Evolutionary conservation across 2,113 vertebrate species (phyloP).

Genomic region (Capricornis sumatraensis): DNA sequence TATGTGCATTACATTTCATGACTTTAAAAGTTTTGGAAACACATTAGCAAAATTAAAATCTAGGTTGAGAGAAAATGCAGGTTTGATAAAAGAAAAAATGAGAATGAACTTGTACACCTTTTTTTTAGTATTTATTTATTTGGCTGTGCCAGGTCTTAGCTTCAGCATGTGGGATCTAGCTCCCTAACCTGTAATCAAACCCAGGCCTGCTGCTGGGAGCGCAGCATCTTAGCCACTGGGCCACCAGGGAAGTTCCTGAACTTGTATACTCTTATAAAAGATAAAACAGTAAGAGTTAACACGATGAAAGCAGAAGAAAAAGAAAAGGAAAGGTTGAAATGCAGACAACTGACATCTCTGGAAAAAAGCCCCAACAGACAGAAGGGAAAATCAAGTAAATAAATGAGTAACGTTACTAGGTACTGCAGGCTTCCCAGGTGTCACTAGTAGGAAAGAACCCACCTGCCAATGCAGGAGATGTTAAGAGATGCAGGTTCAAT

Average conservation of each 20-base stretch:
- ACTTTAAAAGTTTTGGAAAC: not conserved
- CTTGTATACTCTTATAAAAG: not conserved
- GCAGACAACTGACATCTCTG: not conserved
- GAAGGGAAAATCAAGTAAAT: not conserved
- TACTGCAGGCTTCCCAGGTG: not conserved
- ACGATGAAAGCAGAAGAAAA: not conserved
- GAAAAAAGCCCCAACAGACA: not conserved
- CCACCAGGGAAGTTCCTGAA: not conserved
- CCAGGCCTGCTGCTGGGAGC: not conserved
- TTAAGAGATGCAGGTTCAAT: not conserved
- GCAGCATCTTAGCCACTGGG: not conserved
- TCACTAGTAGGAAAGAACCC: not conserved
- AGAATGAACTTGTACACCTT: not conserved
- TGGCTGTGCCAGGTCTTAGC: not conserved
- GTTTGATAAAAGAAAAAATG: conserved; percentile 6
- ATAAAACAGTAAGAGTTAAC: not conserved
- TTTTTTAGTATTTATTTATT: not conserved
- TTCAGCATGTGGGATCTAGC: not conserved
- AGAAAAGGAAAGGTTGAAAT: not conserved
- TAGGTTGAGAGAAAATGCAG: not conserved
- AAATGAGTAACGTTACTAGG: not conserved
- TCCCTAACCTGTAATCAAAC: not conserved
- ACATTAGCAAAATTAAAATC: conserved; percentile 20
- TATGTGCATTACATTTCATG: not conserved
- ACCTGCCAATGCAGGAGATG: not conserved